A percentile compares a stretch with the other conserved stretches of the same genome.
These are phyloP conservation scores for Gouania willdenowi DNA, from an alignment of 2,797 vertebrate species.

Conservation along the genomic window DNA sequence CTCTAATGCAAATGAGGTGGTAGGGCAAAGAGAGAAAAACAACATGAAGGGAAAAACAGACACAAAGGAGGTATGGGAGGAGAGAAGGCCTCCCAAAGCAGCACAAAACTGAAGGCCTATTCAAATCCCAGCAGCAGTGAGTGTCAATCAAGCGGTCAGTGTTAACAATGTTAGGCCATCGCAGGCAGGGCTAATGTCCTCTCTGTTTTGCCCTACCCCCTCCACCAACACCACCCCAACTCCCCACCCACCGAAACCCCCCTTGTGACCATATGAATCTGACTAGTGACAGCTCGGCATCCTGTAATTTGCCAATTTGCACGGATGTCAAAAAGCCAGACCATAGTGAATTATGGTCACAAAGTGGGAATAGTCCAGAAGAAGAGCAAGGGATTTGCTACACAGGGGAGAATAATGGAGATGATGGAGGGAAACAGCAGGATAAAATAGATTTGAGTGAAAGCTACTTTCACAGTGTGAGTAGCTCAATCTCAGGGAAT, in stretches of 20 bases:
- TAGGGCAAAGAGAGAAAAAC: constrained; percentile 58
- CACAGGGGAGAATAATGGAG: constrained; percentile 54
- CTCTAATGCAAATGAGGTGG: constrained; percentile 85
- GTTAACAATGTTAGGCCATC: constrained; percentile 78
- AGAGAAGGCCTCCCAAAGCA: constrained; percentile 50
- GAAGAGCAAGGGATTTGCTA: constrained; percentile 52
- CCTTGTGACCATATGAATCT: constrained; percentile 70
- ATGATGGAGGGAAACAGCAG: constrained; percentile 50
- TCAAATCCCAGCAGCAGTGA: constrained; percentile 58
- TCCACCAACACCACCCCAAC: constrained; percentile 30
- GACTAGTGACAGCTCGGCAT: constrained; percentile 69
- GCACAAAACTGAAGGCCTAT: constrained; percentile 45
- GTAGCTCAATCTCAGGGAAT: constrained; percentile 29
- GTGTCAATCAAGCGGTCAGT: constrained; percentile 69
- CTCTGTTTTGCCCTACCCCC: constrained; percentile 46
- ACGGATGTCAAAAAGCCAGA: constrained; percentile 78
- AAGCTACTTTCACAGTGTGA: constrained; percentile 44
- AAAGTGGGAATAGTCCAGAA: constrained; percentile 69
- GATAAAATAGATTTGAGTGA: constrained; percentile 60
- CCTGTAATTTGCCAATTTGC: constrained; percentile 81
- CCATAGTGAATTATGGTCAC: constrained; percentile 68
- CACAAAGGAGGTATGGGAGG: constrained; percentile 56
- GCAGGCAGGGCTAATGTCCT: constrained; percentile 59
- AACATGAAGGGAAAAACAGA: constrained; percentile 57
- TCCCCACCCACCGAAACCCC: constrained; percentile 55